Conservation (phyloP, 2,797 vertebrate genomes). For the Poeciliopsis paucimaculata region DNA sequence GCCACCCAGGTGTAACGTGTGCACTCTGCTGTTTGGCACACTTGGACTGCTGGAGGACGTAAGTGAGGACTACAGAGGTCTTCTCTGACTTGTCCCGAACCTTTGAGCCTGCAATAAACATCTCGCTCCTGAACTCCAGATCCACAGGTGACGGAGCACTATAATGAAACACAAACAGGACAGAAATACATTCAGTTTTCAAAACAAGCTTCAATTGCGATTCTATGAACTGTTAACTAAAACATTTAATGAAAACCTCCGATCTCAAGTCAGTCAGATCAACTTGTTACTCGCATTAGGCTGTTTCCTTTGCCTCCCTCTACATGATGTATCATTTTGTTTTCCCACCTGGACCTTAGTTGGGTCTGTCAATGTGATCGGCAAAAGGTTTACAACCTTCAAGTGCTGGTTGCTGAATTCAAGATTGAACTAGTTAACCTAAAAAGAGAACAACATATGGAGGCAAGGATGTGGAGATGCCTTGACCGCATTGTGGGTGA, state of each 20-base stretch:
- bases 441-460: neutral
- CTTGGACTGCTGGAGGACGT: constrained; percentile 68
- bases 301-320: neutral
- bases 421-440: neutral
- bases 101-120: constrained; percentile 85
- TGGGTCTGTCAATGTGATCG: neutral
- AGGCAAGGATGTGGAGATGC: neutral
- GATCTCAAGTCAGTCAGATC: neutral
- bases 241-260: neutral
- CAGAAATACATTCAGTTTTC: neutral
- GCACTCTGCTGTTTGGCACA: constrained; percentile 82
- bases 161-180: constrained; percentile 26
- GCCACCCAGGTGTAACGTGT: constrained; percentile 80
- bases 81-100: constrained; percentile 78
- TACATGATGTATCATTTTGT: neutral
- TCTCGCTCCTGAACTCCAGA: constrained; percentile 86
- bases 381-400: neutral
- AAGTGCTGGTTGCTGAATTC: neutral
- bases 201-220: neutral
- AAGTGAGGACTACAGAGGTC: constrained; percentile 69
- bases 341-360: neutral
- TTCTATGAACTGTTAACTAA: neutral
- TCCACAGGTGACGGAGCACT: constrained; percentile 93
- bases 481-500: neutral
- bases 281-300: neutral